These are phyloP conservation scores for Clarias fuscus DNA, from an alignment of 2,797 vertebrate species.

Conservation along the genomic window DNA sequence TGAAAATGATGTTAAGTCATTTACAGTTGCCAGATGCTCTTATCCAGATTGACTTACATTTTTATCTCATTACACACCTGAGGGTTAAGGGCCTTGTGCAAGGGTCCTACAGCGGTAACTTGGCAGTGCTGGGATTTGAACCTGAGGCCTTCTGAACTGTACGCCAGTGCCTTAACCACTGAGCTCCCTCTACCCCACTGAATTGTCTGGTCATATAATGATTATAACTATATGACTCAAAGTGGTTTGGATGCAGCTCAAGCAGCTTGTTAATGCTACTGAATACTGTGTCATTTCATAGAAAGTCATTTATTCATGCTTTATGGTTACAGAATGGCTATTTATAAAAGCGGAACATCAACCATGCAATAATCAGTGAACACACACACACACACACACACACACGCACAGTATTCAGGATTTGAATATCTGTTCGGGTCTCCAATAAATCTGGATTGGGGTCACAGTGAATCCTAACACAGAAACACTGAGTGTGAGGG, in stretches of 20 bases:
- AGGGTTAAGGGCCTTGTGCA: too few species aligned
- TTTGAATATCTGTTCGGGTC: not conserved
- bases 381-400: not conserved
- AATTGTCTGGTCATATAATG: not conserved
- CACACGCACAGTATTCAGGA: not conserved
- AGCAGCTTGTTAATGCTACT: not conserved
- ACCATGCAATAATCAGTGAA: not conserved
- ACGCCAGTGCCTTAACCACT: too few species aligned
- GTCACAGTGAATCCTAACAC: not conserved
- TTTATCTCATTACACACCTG: too few species aligned
- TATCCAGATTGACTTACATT: too few species aligned
- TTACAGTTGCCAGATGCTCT: too few species aligned
- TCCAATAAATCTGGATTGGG: not conserved
- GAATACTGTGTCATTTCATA: not conserved
- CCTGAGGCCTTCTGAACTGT: too few species aligned
- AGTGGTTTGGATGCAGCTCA: not conserved
- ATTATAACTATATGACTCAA: not conserved
- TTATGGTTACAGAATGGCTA: conserved; percentile 32
- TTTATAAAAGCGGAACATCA: conserved; percentile 6
- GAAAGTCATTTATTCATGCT: conserved; percentile 47
- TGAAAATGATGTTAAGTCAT: not conserved
- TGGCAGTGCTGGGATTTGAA: too few species aligned
- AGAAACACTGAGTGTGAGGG: not conserved
- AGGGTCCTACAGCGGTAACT: too few species aligned
- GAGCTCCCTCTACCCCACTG: too few species aligned